phyloP scores from a whole-genome alignment of 2,113 vertebrate species.

The Pygoscelis adeliae region DNA sequence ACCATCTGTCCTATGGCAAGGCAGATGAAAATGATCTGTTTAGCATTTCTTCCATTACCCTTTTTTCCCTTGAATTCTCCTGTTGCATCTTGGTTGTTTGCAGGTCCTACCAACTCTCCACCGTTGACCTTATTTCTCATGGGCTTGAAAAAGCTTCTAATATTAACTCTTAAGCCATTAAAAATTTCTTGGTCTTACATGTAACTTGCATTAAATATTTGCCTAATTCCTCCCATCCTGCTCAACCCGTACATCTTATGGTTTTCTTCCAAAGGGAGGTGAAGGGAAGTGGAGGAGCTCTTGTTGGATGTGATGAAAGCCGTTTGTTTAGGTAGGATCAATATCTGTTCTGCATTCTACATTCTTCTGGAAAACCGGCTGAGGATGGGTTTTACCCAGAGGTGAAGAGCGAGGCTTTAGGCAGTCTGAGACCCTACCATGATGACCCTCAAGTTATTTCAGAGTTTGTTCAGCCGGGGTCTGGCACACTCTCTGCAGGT shows the following conservation, averaged over 20 bases:
- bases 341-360: neutral
- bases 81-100: neutral
- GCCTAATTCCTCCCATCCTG: neutral
- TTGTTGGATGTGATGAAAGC: neutral
- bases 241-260: rapidly evolving
- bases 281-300: neutral
- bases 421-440: too few species aligned
- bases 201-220: neutral
- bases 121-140: neutral
- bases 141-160: neutral
- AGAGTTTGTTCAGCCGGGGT: neutral
- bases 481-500: neutral
- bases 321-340: neutral
- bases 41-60: neutral
- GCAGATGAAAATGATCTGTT: neutral
- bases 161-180: neutral
- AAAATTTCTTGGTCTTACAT: neutral
- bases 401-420: neutral
- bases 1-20: neutral
- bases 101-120: neutral
- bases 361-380: too few species aligned
- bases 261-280: neutral
- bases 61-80: neutral
- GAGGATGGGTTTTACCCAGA: neutral
- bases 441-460: neutral